phyloP scores from a whole-genome alignment of 2,888 invertebrate genomes.

The Plemyria rubiginata region DNA sequence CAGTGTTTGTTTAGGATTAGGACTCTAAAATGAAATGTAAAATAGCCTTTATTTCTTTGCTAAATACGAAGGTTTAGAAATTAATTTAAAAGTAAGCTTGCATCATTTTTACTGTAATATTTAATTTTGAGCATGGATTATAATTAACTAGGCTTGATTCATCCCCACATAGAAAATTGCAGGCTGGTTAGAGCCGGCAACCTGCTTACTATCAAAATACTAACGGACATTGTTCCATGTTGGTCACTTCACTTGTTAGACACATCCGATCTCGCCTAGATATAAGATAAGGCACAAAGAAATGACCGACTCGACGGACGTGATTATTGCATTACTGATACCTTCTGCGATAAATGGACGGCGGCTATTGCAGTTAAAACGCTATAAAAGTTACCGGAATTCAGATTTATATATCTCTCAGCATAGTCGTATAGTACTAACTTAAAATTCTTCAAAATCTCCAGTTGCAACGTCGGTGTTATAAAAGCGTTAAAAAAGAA shows the following conservation, averaged over 20 bases:
- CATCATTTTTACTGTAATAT: too few species aligned
- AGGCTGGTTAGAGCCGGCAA: constrained; percentile 1
- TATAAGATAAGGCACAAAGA: constrained; percentile 55
- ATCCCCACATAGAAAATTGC: too few species aligned
- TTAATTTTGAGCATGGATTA: too few species aligned
- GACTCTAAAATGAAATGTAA: too few species aligned
- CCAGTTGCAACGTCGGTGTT: too few species aligned
- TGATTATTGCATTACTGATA: constrained; percentile 42
- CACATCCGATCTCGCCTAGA: constrained; percentile 44
- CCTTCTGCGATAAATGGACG: constrained; percentile 32
- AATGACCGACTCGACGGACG: constrained; percentile 48
- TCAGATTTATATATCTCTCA: constrained; percentile 14
- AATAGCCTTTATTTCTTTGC: too few species aligned
- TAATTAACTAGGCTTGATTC: too few species aligned
- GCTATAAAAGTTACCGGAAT: constrained; percentile 25
- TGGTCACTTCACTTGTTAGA: constrained; percentile 51
- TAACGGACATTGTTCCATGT: constrained; percentile 68
- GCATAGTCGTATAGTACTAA: neutral
- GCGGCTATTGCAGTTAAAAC: constrained; percentile 22
- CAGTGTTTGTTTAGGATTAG: neutral
- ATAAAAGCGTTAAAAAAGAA: too few species aligned
- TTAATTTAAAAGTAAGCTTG: too few species aligned
- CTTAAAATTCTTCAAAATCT: neutral
- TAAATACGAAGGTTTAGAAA: too few species aligned
- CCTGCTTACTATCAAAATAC: constrained; percentile 16